phyloP scores from a whole-genome alignment of 2,113 vertebrate species.

The Limnothrissa miodon region DNA sequence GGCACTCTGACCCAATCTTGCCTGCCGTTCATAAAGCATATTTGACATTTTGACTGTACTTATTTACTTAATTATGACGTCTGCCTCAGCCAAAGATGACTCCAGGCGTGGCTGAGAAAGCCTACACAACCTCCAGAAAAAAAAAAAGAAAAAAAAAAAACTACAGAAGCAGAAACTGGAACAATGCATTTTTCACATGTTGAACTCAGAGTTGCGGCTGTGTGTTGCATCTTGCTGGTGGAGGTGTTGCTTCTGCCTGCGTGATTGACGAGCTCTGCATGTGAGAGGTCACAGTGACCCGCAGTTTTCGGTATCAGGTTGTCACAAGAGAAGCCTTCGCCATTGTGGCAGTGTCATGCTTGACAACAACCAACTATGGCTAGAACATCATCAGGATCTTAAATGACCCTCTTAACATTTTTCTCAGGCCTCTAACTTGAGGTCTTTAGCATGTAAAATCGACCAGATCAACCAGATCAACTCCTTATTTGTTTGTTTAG shows the following conservation, averaged over 20 bases:
- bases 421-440: background rate
- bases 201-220: background rate
- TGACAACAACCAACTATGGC: conserved; percentile 34
- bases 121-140: no score
- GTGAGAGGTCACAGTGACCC: conserved; percentile 31
- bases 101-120: no score
- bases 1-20: no score
- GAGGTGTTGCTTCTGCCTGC: background rate
- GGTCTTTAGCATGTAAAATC: background rate
- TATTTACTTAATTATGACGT: no score
- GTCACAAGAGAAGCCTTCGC: conserved; percentile 45
- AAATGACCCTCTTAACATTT: conserved; percentile 27
- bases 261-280: conserved; percentile 30
- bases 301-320: conserved; percentile 41
- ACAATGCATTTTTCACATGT: no score
- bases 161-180: no score
- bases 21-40: no score
- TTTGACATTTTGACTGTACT: no score
- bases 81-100: no score
- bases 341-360: conserved; percentile 38
- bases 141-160: no score
- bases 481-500: no score
- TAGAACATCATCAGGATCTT: conserved; percentile 34
- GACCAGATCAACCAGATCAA: no score
- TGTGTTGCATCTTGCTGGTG: background rate